phyloP scores from a whole-genome alignment of 1,140 invertebrate genomes.

The Vollenhovia emeryi region DNA sequence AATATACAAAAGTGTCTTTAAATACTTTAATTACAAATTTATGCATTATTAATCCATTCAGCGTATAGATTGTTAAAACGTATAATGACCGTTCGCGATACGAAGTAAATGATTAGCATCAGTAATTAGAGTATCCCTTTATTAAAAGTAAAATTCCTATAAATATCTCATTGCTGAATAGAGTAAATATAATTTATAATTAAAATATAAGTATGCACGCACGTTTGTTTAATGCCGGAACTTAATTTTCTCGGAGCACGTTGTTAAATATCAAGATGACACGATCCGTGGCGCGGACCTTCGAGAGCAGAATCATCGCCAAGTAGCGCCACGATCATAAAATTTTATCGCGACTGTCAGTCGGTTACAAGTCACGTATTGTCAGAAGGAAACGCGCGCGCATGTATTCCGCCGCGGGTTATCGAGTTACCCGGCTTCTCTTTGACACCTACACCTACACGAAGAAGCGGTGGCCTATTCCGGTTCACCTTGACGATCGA shows the following conservation, averaged over 20 bases:
- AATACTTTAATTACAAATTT: slow-evolving; percentile 4
- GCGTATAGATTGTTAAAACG: background rate
- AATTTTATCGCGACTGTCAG: slow-evolving; percentile 37
- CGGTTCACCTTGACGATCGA: slow-evolving; percentile 80
- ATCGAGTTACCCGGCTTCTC: slow-evolving; percentile 68
- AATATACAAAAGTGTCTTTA: background rate
- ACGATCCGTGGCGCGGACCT: background rate
- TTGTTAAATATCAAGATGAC: background rate
- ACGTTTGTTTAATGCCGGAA: slow-evolving; percentile 13
- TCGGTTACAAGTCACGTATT: slow-evolving; percentile 44
- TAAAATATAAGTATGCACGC: background rate
- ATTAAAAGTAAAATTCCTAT: background rate
- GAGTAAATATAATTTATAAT: background rate
- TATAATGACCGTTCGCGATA: background rate
- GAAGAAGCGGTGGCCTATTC: slow-evolving; percentile 69
- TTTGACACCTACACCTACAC: slow-evolving; percentile 79
- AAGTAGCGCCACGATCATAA: slow-evolving; percentile 21
- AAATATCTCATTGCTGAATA: background rate
- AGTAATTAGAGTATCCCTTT: background rate
- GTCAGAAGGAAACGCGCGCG: background rate
- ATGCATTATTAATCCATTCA: background rate
- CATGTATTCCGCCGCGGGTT: slow-evolving; percentile 26
- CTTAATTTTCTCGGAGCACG: background rate
- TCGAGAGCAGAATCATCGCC: background rate
- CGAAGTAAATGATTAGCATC: background rate